Conservation (phyloP, 2,888 invertebrate genomes). For the Cremastinae sp. region DNA sequence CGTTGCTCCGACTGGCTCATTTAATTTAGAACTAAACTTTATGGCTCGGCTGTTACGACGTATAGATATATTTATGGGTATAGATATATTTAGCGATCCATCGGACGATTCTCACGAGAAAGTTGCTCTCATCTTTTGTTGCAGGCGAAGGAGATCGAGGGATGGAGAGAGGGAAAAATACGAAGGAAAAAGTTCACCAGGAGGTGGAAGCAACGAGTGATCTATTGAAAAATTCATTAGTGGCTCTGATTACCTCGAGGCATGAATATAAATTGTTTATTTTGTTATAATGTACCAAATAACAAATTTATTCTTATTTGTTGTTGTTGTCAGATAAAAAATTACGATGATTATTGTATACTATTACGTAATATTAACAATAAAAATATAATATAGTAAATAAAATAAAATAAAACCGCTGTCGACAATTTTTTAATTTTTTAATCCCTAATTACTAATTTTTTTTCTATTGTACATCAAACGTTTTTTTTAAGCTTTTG, state of each 20-base stretch:
- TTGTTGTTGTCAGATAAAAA: neutral
- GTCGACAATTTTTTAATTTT: too few species aligned
- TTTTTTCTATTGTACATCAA: too few species aligned
- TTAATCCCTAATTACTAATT: too few species aligned
- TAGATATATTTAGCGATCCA: constrained; percentile 18
- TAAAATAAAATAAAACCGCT: too few species aligned
- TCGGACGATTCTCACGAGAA: constrained; percentile 2
- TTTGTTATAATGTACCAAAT: too few species aligned
- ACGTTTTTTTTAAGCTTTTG: too few species aligned
- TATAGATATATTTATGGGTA: neutral
- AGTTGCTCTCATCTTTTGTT: constrained; percentile 20
- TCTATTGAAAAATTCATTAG: constrained; percentile 20
- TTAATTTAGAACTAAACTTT: constrained; percentile 45
- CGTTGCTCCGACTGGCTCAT: constrained; percentile 25
- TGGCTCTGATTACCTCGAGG: neutral
- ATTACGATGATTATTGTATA: neutral
- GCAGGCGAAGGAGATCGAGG: neutral
- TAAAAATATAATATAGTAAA: too few species aligned
- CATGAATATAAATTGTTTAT: neutral
- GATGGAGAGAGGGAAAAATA: neutral
- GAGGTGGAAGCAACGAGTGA: constrained; percentile 1
- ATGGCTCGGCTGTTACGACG: constrained; percentile 1
- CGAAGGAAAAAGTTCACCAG: neutral
- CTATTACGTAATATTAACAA: too few species aligned
- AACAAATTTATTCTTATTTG: too few species aligned